Conservation (phyloP, 2,113 vertebrate species). For the Agapornis roseicollis region DNA sequence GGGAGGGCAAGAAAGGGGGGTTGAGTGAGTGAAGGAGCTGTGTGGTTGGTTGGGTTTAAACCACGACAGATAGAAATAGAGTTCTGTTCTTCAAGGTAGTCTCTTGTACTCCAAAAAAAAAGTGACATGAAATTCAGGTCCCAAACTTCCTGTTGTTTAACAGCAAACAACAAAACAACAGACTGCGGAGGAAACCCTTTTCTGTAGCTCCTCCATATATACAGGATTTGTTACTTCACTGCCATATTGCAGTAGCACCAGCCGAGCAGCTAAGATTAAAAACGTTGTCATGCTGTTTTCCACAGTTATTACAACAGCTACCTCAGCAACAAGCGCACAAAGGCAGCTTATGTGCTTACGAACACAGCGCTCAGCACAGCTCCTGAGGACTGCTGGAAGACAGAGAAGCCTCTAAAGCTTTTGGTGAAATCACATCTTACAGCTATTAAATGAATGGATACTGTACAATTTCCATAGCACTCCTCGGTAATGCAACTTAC, state of each 20-base stretch:
- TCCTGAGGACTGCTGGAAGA: background rate
- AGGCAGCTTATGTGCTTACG: background rate
- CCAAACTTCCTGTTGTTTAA: background rate
- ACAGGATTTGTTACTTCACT: background rate
- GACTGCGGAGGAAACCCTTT: background rate
- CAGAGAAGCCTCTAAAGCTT: background rate
- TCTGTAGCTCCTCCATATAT: background rate
- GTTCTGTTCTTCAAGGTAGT: background rate
- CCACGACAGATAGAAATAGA: background rate
- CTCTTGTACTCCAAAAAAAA: background rate
- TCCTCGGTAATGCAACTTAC: background rate
- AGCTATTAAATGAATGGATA: background rate
- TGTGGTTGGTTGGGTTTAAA: background rate
- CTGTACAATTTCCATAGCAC: background rate
- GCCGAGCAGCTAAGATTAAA: background rate
- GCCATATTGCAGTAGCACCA: background rate
- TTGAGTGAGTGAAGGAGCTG: background rate
- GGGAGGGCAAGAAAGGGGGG: background rate
- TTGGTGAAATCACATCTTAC: background rate
- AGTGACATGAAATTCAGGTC: background rate
- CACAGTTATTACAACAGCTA: background rate
- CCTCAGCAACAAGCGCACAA: fast-evolving
- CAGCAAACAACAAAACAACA: background rate
- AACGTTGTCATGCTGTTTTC: background rate
- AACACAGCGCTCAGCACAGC: background rate